Base-by-base conservation (phyloP, 2,113 vertebrate species). In the Eulemur macaco region DNA sequence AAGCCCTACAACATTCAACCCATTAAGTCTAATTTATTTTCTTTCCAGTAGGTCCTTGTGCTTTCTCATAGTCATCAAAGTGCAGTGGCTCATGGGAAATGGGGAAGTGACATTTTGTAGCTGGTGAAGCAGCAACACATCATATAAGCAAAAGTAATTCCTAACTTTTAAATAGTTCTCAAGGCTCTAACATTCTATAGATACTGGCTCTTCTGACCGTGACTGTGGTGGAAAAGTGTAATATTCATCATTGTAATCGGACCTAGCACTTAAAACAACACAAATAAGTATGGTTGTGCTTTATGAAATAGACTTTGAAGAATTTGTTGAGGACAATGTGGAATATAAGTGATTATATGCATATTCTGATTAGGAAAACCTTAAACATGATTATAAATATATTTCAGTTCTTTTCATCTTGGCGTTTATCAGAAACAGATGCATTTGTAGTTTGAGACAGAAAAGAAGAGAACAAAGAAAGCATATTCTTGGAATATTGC, bases 401-500 rank as follows among this genome's bases (percentile, higher is more conserved):
- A 85, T 95, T 94, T 96, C n/a, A 80, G 13, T 56, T 88, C 6
- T 86, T 76, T 95, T 89, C 54, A 63, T 77, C 9, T 91, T 90
- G 97, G 96, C 25, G 56, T 95, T 89, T 34, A 89, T 73, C 23
- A 89, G 56, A 86, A 84, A 97, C 27, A 56, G 37, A 89, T 58
- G 34, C 68, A 39, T 95, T 88, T 37, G 20, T 93, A 71, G 31
- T 96, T 97, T 97, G 1, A 14, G 37, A 88, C 31, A 68, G 13
- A 91, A 95, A 52, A 93, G 20, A 90, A 89, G 56, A 73, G 97
- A 93, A 94, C 83, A 98, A 91, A 76, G 93, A 93, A 90, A 4
- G 42, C 27, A 89, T 76, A 89, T 12, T 66, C 66, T 78, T 92
- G 74, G 69, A 92, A 87, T 94, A 86, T 23, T 97, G 23, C 87